Base-by-base conservation (phyloP, 2,888 invertebrate species). In the Lymantria monacha region DNA sequence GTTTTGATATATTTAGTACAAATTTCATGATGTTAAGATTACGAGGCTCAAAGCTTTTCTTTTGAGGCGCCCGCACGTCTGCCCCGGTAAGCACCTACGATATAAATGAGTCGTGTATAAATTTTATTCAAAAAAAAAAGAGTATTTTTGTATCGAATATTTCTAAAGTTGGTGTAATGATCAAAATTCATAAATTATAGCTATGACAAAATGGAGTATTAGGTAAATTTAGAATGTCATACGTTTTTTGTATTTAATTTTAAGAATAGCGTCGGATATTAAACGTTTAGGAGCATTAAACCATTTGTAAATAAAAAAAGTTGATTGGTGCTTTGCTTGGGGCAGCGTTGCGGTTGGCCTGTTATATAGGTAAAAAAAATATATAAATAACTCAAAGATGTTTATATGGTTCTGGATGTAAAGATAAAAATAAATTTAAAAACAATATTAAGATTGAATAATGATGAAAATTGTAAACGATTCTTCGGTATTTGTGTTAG, bases 221-320 rank as follows among this genome's bases (percentile, higher is more conserved):
- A 91, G 91, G 76, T 90, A 87, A 90, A 85, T 86, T 88, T 91
- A 91, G 89, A 87, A 76, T 84, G 89, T 88, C 90, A 88, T 88
- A 81, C 87, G 87, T 91, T 92, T 92, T 91, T 91, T 91, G 90
- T 92, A 92, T 92, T 89, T 92, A 92, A 91, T 91, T 92, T 91
- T 91, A 92, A 92, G 92, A 87, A 89, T 92, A 92, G 92, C 80
- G 85, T 92, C 87, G 93, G 88, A 85, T 92, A 93, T 92, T 89
- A 92, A 93, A 93, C 89, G 87, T 93, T 94, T 93, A 94, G 93
- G 93, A 92, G 85, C 93, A 93, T 93, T 93, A 93, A 38, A 93
- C 93, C 93, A 93, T 93, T 93, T 94, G 94, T 94, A 94, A 92
- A 92, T 92, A 94, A 87, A 22, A 22, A 66, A 87, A 85, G 83